Evolutionary conservation across 1,140 invertebrate genomes (phyloP).

Genomic region (Leucophenga varia): DNA sequence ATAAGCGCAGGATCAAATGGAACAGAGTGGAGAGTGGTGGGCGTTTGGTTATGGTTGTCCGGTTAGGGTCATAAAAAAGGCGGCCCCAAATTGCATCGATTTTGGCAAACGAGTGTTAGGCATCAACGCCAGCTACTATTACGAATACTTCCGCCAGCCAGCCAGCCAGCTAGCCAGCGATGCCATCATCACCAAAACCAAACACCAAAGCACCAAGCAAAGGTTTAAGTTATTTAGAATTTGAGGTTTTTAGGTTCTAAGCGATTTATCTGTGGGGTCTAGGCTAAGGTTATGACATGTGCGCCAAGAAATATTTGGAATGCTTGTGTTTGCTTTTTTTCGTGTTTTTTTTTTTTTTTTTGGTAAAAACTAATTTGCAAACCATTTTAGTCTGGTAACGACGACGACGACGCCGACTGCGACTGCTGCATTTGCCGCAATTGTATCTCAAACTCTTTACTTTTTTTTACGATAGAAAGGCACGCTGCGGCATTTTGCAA

Average conservation of each 20-base stretch:
- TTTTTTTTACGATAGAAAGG: constrained; percentile 19
- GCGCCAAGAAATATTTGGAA: too few species aligned
- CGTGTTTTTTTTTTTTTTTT: too few species aligned
- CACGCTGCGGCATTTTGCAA: constrained; percentile 32
- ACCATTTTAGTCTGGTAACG: too few species aligned
- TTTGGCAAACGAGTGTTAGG: constrained; percentile 34
- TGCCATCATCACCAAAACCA: background rate
- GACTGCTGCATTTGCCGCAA: constrained; percentile 34
- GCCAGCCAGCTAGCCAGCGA: constrained; percentile 13
- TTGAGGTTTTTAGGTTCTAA: background rate
- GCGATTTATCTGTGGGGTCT: constrained; percentile 37
- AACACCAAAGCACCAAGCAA: constrained; percentile 8
- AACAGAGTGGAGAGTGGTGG: too few species aligned
- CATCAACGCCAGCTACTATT: too few species aligned
- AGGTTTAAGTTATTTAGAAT: constrained; percentile 4
- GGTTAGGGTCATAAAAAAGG: constrained; percentile 31
- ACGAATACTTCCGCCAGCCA: constrained; percentile 18
- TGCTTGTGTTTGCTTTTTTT: too few species aligned
- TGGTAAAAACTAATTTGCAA: too few species aligned
- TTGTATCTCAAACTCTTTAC: constrained; percentile 36
- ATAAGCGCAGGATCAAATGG: too few species aligned
- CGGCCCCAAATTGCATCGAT: constrained; percentile 46
- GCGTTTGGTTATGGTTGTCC: constrained; percentile 4
- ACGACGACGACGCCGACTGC: background rate
- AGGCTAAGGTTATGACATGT: constrained; percentile 49